phyloP scores from a whole-genome alignment of 2,888 invertebrate species.

The Meandrusa payeni region DNA sequence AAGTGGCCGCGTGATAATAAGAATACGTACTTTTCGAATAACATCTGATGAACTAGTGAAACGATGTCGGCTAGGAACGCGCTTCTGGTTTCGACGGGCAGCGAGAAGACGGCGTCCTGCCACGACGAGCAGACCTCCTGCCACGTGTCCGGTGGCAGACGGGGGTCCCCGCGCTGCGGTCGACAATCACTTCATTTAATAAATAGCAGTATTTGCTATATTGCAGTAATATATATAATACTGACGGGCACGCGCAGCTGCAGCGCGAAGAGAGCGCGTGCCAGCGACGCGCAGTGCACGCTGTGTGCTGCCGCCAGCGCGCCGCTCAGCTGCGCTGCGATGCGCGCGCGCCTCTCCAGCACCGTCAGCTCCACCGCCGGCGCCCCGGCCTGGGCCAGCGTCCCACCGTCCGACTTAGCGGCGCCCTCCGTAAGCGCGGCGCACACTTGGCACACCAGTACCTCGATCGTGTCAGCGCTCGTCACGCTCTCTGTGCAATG shows the following conservation, averaged over 20 bases:
- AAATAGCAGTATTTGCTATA: too few species aligned
- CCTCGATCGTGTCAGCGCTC: conserved; percentile 31
- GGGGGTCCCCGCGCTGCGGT: conserved; percentile 39
- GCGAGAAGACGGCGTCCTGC: conserved; percentile 61
- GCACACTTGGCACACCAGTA: conserved; percentile 31
- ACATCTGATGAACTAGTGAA: conserved; percentile 22
- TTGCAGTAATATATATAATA: neutral
- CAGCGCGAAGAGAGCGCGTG: conserved; percentile 34
- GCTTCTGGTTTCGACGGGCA: conserved; percentile 24
- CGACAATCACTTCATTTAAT: too few species aligned
- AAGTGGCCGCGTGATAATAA: too few species aligned
- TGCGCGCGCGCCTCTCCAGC: conserved; percentile 30
- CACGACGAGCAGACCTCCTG: conserved; percentile 80
- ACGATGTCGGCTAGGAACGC: conserved; percentile 14
- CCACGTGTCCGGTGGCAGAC: conserved; percentile 67
- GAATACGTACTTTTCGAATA: conserved; percentile 23
- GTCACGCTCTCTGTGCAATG: conserved; percentile 42
- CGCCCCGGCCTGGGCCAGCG: too few species aligned
- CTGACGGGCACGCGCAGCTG: conserved; percentile 37
- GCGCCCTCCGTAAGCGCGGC: conserved; percentile 29
- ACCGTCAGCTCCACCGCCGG: conserved; percentile 13
- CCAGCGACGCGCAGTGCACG: conserved; percentile 26
- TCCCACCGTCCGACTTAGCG: too few species aligned
- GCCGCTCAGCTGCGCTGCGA: conserved; percentile 25
- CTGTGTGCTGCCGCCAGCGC: conserved; percentile 29